Conservation (phyloP, 2,113 vertebrate species). For the Heteronetta atricapilla region DNA sequence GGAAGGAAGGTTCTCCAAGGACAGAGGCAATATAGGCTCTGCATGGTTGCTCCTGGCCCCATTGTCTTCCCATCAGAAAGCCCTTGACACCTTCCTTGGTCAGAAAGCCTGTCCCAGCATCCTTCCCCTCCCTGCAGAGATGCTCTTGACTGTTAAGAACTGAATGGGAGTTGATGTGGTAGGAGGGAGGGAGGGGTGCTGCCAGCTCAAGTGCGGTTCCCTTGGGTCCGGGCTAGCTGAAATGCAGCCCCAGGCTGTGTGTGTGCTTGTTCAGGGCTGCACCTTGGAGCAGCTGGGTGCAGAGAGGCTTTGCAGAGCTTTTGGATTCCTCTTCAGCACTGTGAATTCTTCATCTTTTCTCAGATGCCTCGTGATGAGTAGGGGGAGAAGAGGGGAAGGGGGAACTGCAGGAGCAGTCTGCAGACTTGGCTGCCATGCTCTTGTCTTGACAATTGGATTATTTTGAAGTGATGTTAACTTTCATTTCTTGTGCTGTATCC, state of each 20-base stretch:
- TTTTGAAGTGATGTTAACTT: not conserved
- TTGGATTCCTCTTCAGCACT: not conserved
- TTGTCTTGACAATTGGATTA: not conserved
- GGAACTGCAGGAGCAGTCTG: not conserved
- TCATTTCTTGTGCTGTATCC: not conserved
- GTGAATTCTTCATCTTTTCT: not conserved
- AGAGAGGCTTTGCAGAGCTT: not conserved
- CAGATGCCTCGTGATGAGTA: not conserved
- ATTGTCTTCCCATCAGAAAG: not conserved
- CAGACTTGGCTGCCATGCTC: not conserved
- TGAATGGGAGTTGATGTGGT: fast-evolving
- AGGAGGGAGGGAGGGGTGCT: not conserved
- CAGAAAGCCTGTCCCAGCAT: not conserved
- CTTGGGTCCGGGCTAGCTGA: not conserved
- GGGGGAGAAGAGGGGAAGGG: not conserved
- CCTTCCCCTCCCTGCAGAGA: not conserved
- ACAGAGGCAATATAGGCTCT: not conserved
- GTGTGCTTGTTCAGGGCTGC: not conserved
- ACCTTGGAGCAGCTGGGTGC: not conserved
- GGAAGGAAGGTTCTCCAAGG: not conserved
- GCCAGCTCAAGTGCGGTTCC: not conserved
- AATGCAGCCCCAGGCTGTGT: not conserved
- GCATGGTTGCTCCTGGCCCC: not conserved
- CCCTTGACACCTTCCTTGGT: not conserved
- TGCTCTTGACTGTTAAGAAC: not conserved